Conservation (phyloP, 1,140 invertebrate species). For the Calephelis virginiensis region DNA sequence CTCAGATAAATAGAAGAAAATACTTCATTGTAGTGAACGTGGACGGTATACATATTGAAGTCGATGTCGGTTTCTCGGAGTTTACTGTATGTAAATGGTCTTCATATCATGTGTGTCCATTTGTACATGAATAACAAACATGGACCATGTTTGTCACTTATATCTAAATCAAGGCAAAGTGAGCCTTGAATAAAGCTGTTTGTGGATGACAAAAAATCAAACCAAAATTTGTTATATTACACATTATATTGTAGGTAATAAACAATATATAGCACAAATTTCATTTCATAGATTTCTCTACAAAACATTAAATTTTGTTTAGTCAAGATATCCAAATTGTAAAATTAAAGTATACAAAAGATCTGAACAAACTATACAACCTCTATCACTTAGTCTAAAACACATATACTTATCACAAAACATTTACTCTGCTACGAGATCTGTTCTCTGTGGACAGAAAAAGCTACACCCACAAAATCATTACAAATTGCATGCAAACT, state of each 20-base stretch:
- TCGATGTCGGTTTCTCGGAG: no score
- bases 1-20: no score
- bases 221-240: background rate
- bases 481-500: background rate
- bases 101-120: no score
- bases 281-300: background rate
- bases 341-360: conserved; percentile 6
- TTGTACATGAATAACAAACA: no score
- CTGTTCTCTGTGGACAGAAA: background rate
- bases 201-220: background rate
- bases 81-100: no score
- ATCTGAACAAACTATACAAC: background rate
- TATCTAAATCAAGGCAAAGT: background rate
- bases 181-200: background rate
- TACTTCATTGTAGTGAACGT: no score
- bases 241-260: background rate
- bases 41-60: no score
- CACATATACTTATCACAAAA: conserved; percentile 4
- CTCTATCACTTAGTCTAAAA: background rate
- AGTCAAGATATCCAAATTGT: background rate
- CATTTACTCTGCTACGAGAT: conserved; percentile 3
- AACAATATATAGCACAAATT: background rate
- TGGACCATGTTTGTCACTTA: no score
- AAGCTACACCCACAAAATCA: background rate
- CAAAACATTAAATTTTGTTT: background rate